phyloP scores from a whole-genome alignment of 1,140 invertebrate species.

The Leptinotarsa defecta region DNA sequence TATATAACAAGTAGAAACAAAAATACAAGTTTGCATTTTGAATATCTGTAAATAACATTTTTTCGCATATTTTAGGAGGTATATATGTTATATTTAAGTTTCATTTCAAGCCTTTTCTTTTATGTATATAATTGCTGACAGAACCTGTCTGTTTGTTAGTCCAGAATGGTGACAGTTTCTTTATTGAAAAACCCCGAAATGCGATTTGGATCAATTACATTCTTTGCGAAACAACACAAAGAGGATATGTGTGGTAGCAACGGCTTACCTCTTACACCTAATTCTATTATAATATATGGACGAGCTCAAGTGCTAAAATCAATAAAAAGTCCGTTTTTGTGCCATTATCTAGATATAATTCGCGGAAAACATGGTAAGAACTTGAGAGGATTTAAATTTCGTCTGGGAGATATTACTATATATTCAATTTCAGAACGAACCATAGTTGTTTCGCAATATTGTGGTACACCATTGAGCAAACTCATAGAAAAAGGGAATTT shows the following conservation, averaged over 20 bases:
- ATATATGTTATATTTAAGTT: too few relatives aligned
- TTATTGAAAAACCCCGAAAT: constrained; percentile 46
- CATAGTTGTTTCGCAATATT: constrained; percentile 86
- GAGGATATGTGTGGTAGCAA: constrained; percentile 93
- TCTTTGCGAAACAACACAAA: constrained; percentile 87
- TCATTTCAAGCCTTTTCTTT: too few relatives aligned
- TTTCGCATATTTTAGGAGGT: too few relatives aligned
- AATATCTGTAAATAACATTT: too few relatives aligned
- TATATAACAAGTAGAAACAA: too few relatives aligned
- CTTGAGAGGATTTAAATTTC: constrained; percentile 20
- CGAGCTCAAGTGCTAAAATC: constrained; percentile 83
- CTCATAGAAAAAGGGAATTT: constrained; percentile 54
- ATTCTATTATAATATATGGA: constrained; percentile 93
- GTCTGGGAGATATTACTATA: background rate
- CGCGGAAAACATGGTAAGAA: constrained; percentile 89
- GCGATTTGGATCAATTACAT: constrained; percentile 83
- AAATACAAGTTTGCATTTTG: too few relatives aligned
- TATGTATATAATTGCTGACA: too few relatives aligned
- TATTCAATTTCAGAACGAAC: constrained; percentile 75
- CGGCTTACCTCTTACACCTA: constrained; percentile 92
- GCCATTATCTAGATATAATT: constrained; percentile 88
- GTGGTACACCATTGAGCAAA: constrained; percentile 67
- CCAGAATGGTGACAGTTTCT: background rate
- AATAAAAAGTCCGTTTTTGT: constrained; percentile 80
- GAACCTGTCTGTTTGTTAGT: too few relatives aligned